These are phyloP conservation scores for Operophtera brumata DNA, from an alignment of 2,888 invertebrate species.

Conservation along the genomic window DNA sequence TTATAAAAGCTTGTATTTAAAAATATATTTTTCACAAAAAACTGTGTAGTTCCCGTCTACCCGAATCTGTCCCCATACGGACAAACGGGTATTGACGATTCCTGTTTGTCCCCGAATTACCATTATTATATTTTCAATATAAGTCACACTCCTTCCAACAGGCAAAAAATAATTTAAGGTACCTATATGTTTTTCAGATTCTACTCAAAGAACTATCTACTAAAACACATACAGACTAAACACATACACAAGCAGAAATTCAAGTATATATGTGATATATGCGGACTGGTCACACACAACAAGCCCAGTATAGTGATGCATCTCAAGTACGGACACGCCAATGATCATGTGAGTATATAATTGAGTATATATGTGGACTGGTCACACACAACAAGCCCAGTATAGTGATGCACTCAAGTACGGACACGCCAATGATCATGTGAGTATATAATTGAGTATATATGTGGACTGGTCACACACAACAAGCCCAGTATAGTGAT, in stretches of 20 bases:
- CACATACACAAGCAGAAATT: conserved; percentile 37
- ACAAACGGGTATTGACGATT: too few relatives aligned
- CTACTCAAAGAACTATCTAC: conserved; percentile 47
- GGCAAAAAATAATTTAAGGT: too few relatives aligned
- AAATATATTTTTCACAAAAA: too few relatives aligned
- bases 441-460: conserved; percentile 47
- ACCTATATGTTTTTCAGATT: conserved; percentile 45
- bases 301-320: conserved; percentile 55
- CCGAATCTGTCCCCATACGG: too few relatives aligned
- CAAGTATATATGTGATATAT: conserved; percentile 50
- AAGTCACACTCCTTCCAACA: too few relatives aligned
- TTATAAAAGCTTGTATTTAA: too few relatives aligned
- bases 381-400: conserved; percentile 44
- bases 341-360: conserved; percentile 38
- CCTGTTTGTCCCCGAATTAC: too few relatives aligned
- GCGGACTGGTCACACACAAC: conserved; percentile 43
- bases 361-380: conserved; percentile 53
- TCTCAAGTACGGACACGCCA: conserved; percentile 46
- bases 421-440: conserved; percentile 42
- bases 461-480: conserved; percentile 43
- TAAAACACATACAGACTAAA: conserved; percentile 46
- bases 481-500: conserved; percentile 52
- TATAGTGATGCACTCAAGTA: conserved; percentile 55
- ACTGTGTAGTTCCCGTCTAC: too few relatives aligned
- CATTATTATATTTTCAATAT: too few relatives aligned